These are phyloP conservation scores for Cuniculus paca DNA, from an alignment of 2,797 vertebrate species.

Conservation along the genomic window DNA sequence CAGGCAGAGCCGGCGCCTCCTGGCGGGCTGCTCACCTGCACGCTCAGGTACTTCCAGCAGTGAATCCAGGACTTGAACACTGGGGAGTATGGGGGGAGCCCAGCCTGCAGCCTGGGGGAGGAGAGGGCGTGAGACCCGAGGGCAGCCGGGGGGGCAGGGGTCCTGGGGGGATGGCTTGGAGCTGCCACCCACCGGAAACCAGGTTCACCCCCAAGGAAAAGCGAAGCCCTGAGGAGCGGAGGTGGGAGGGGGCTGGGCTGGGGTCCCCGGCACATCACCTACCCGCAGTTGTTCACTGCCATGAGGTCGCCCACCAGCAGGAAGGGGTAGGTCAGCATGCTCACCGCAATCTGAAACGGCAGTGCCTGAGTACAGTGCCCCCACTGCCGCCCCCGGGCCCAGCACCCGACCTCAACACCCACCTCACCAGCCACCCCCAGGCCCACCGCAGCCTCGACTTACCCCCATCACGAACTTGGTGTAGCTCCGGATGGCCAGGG, in stretches of 20 bases:
- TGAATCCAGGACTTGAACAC: slow-evolving; percentile 93
- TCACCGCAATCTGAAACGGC: slow-evolving; percentile 92
- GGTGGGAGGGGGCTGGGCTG: background rate
- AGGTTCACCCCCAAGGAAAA: background rate
- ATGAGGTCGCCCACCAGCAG: slow-evolving; percentile 94
- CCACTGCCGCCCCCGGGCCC: background rate
- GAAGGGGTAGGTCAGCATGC: slow-evolving; percentile 94
- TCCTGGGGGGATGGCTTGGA: too few relatives aligned
- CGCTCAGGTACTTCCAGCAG: slow-evolving; percentile 93
- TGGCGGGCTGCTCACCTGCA: slow-evolving; percentile 87
- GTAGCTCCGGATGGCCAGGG: slow-evolving; percentile 93
- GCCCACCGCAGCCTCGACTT: slow-evolving; percentile 71
- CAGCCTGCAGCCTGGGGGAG: slow-evolving; percentile 89
- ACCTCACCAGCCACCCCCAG: too few relatives aligned
- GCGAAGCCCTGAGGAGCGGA: background rate
- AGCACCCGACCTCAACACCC: background rate
- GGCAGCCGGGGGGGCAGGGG: fast-evolving
- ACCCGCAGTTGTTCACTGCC: slow-evolving; percentile 95
- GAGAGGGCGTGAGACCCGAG: background rate
- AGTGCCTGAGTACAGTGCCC: background rate
- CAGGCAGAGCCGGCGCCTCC: fast-evolving
- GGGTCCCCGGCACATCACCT: slow-evolving; percentile 75
- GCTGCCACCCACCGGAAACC: background rate
- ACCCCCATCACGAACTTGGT: slow-evolving; percentile 95
- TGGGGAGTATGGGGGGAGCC: slow-evolving; percentile 92